A percentile compares a stretch with the other conserved stretches of the same genome.
Conservation (phyloP, 2,797 vertebrate genomes). For the Sylvilagus floridanus region DNA sequence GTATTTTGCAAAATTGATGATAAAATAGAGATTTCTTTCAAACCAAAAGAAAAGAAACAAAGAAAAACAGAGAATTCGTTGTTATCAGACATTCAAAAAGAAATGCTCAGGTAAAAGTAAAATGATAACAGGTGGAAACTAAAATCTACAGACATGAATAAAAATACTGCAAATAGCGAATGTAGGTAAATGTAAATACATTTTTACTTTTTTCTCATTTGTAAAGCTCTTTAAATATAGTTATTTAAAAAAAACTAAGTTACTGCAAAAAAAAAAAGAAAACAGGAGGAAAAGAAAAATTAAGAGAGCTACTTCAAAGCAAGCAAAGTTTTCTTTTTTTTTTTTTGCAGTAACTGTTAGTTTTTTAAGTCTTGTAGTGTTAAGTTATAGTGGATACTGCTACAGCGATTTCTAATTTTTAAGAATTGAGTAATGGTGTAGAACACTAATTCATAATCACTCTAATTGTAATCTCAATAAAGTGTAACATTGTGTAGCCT, state of each 20-base stretch:
- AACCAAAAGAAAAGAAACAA: background rate
- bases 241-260: no score
- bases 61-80: slow-evolving; percentile 4
- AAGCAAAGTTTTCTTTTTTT: slow-evolving; percentile 86
- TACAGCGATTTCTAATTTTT: slow-evolving; percentile 97
- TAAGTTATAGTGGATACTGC: slow-evolving; percentile 98
- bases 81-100: background rate
- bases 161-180: slow-evolving; percentile 1
- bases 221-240: background rate
- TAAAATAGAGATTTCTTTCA: background rate
- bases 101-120: background rate
- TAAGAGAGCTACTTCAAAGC: no score
- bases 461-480: slow-evolving; percentile 99
- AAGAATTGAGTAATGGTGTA: slow-evolving; percentile 99
- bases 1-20: background rate
- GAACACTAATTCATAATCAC: slow-evolving; percentile 99
- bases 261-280: no score
- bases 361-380: slow-evolving; percentile 95
- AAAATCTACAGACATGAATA: slow-evolving; percentile 3
- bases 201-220: slow-evolving; percentile 35
- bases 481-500: slow-evolving; percentile 99
- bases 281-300: no score
- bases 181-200: background rate
- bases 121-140: background rate
- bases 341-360: slow-evolving; percentile 95